These are phyloP conservation scores for Drosophila maculinotata DNA, from an alignment of 2,888 invertebrate genomes.

Conservation along the genomic window DNA sequence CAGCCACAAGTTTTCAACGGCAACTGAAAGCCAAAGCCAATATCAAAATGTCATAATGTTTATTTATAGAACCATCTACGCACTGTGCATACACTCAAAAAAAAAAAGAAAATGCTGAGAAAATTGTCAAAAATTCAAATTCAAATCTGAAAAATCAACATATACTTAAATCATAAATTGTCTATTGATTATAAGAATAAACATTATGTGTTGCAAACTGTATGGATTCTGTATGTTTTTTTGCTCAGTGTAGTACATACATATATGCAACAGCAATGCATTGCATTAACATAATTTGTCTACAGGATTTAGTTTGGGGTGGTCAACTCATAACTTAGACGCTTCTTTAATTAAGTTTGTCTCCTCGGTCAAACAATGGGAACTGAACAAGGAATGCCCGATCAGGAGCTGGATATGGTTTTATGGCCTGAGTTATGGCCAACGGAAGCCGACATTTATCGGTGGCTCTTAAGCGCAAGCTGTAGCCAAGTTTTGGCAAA, in stretches of 20 bases:
- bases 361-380: slow-evolving; percentile 26
- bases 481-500: slow-evolving; percentile 9
- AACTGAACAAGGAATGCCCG: slow-evolving; percentile 17
- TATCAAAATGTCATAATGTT: slow-evolving; percentile 76
- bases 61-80: slow-evolving; percentile 60
- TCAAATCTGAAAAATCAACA: too few relatives aligned
- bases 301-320: slow-evolving; percentile 25
- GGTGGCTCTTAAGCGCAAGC: slow-evolving; percentile 4
- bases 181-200: too few relatives aligned
- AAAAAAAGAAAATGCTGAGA: not conserved
- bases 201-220: too few relatives aligned
- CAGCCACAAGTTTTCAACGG: slow-evolving; percentile 40
- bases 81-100: slow-evolving; percentile 1
- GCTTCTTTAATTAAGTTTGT: slow-evolving; percentile 58
- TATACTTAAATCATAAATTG: too few relatives aligned
- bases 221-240: too few relatives aligned
- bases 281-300: slow-evolving; percentile 76
- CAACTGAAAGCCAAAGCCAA: slow-evolving; percentile 64
- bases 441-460: slow-evolving; percentile 42
- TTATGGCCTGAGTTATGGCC: slow-evolving; percentile 19
- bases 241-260: not conserved
- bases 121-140: too few relatives aligned
- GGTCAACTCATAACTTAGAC: slow-evolving; percentile 43
- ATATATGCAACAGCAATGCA: slow-evolving; percentile 24
- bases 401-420: slow-evolving; percentile 9